Base-by-base conservation (phyloP, 1,140 invertebrate species). In the Pomacea maculata region DNA sequence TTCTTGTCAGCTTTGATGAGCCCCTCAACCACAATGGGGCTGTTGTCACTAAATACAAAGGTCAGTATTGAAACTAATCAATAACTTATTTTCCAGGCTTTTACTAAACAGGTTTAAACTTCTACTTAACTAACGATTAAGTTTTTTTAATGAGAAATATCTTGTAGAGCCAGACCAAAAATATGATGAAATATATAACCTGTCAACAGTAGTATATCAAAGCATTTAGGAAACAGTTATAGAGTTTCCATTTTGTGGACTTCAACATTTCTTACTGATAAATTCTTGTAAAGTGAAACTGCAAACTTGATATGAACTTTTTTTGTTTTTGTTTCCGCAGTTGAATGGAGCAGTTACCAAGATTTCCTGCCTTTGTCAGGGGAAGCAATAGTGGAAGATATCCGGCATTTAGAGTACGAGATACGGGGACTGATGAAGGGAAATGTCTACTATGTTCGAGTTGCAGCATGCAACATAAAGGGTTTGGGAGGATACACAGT, bases 1-100 rank as follows among this genome's bases (percentile, higher is more conserved):
- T 98, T 17, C 93, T 93, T 54, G 93, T 97, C 8, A 92, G 94
- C 70, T 95, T 96, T 87, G 93, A 94, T 83, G 95, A 96, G 86
- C 94, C 95, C 25, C 92, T 94, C 75, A 89, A 91, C 72, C 92
- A 93, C 80, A 93, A 94, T 79, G 94, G 94, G 15, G 93, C 95
- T 17, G 95, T 97, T 81, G 94, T 95, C 86, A 97, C 96, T 34
- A 97, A 97, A 92, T 97, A 96, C 89, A 96, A 95, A 95, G 95
- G 96, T 96, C 92, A 89, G 87, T 67, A 55, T 54, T 21, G 21
- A 61, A 6, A 61, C 9, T 61, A 61, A 11, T 61, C 57, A 61
- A 17, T 61, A 61, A 3, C 15, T 61, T 61, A 17, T 61, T 61
- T 11, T 17, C 34, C 34, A 45, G 34, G 34, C 34, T 45, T 45